Percentiles rank a stretch among this genome's conserved stretches.
Conservation (phyloP, 2,888 invertebrate species). For the Dione vanillae region DNA sequence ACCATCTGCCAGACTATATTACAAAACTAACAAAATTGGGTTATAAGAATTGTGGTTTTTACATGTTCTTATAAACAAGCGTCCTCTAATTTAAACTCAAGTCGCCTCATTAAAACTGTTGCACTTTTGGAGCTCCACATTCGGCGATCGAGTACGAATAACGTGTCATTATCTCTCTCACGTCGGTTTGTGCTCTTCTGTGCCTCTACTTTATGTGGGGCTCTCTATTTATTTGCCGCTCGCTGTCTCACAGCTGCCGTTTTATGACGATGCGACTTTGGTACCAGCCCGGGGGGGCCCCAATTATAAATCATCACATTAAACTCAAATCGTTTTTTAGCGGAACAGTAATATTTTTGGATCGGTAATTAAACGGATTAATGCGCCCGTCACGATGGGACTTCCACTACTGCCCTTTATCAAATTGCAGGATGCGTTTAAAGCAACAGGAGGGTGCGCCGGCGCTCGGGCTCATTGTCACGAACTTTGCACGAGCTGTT, state of each 20-base stretch:
- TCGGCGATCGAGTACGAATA: conserved; percentile 4
- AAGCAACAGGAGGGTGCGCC: conserved; percentile 32
- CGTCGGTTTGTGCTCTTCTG: too few species aligned
- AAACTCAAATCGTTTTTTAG: conserved; percentile 44
- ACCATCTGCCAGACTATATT: not conserved
- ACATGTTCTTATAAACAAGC: not conserved
- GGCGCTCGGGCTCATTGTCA: conserved; percentile 33
- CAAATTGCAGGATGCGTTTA: conserved; percentile 44
- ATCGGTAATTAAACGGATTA: conserved; percentile 48
- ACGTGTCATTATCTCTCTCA: conserved; percentile 12
- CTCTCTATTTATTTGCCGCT: not conserved
- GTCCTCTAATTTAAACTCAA: not conserved
- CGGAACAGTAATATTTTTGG: conserved; percentile 47
- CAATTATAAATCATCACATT: conserved; percentile 44
- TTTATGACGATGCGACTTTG: too few species aligned
- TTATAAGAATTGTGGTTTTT: not conserved
- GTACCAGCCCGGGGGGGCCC: conserved; percentile 31
- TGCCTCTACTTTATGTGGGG: too few species aligned
- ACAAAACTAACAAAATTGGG: not conserved
- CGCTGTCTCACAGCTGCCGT: conserved; percentile 25
- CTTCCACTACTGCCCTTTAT: conserved; percentile 39
- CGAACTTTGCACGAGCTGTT: conserved; percentile 23
- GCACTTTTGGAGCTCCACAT: conserved; percentile 19
- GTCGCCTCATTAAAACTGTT: conserved; percentile 15
- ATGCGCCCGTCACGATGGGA: conserved; percentile 40